Conservation (phyloP, 2,113 vertebrate species). For the Ahaetulla prasina region DNA sequence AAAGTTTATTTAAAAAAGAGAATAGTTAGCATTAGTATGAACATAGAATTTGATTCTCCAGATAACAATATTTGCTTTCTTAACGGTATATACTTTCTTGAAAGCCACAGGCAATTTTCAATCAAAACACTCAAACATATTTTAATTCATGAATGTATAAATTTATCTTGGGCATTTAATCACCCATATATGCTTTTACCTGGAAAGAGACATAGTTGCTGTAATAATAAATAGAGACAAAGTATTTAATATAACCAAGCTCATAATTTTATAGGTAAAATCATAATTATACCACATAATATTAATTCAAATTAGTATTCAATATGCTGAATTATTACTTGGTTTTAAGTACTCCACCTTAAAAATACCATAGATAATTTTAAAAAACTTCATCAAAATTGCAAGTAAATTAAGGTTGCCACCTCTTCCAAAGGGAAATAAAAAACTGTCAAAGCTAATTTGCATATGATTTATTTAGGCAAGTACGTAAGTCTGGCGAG, state of each 20-base stretch:
- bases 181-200: background rate
- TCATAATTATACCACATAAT: background rate
- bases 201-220: background rate
- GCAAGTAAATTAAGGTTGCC: conserved; percentile 26
- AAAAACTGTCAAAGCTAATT: conserved; percentile 19
- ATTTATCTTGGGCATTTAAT: background rate
- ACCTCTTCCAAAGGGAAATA: conserved; percentile 8
- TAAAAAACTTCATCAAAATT: background rate
- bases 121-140: background rate
- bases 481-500: background rate
- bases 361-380: background rate
- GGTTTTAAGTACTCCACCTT: background rate
- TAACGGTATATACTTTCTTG: background rate
- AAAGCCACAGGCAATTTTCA: background rate
- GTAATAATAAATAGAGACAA: background rate
- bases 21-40: background rate
- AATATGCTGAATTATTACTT: background rate
- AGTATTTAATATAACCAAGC: background rate
- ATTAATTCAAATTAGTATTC: background rate
- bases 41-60: background rate
- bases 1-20: too few relatives aligned
- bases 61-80: background rate
- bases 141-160: background rate
- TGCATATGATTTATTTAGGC: conserved; percentile 27
- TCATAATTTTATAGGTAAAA: background rate